Conservation (phyloP, 2,113 vertebrate genomes). For the Balaenoptera acutorostrata region DNA sequence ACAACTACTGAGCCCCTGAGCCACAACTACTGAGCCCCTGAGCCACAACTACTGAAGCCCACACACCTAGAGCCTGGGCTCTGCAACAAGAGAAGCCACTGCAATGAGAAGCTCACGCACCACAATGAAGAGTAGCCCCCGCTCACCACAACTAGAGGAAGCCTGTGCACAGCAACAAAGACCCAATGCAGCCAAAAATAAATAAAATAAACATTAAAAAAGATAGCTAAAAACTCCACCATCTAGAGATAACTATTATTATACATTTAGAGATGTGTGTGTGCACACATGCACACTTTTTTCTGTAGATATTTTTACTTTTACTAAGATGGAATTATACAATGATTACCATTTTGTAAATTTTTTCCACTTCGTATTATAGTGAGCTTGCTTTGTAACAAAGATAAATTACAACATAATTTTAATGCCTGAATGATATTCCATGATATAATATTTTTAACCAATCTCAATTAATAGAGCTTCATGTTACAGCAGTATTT, state of each 20-base stretch:
- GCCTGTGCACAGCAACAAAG: too few relatives aligned
- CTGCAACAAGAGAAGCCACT: too few relatives aligned
- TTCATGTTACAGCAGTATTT: not conserved
- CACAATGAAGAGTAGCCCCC: too few relatives aligned
- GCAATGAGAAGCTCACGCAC: too few relatives aligned
- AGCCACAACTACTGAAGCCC: too few relatives aligned
- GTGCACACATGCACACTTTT: not conserved
- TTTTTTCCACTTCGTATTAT: not conserved
- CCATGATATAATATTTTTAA: not conserved
- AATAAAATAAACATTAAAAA: not conserved
- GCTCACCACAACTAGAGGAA: too few relatives aligned
- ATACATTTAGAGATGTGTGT: not conserved
- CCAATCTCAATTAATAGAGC: not conserved
- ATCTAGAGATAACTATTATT: not conserved
- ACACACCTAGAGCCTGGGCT: too few relatives aligned
- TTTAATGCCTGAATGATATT: not conserved
- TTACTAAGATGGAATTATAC: not conserved
- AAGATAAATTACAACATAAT: not conserved
- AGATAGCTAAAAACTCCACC: not conserved
- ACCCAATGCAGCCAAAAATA: too few relatives aligned
- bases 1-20: too few relatives aligned
- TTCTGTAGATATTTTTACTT: not conserved
- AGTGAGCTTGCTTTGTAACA: not conserved
- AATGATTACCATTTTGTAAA: not conserved
- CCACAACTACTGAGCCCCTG: too few relatives aligned